Percentiles rank a stretch among this genome's conserved stretches.
phyloP scores from a whole-genome alignment of 1,140 invertebrate species.

The Hyposmocoma kahamanoa region DNA sequence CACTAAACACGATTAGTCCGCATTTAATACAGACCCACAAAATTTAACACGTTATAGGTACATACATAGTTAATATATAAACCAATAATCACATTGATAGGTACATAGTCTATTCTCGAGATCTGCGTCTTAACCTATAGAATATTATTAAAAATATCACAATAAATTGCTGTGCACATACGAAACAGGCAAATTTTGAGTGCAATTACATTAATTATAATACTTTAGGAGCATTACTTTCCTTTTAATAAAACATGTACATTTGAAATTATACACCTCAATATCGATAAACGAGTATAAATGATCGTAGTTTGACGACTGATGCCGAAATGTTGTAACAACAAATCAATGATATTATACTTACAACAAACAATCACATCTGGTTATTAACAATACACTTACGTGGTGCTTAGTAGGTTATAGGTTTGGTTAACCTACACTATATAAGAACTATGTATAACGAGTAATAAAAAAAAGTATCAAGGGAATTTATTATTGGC shows the following conservation, averaged over 20 bases:
- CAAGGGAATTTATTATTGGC: no score
- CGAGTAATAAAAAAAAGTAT: no score
- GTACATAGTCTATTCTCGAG: conserved; percentile 59
- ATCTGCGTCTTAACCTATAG: conserved; percentile 68
- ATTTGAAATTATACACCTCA: not conserved
- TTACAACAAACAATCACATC: not conserved
- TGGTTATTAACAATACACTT: no score
- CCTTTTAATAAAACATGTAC: conserved; percentile 40
- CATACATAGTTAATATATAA: conserved; percentile 41
- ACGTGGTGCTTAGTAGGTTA: no score
- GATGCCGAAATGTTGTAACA: conserved; percentile 12
- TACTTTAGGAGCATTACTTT: conserved; percentile 43
- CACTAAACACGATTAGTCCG: conserved; percentile 27
- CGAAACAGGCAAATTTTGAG: conserved; percentile 72
- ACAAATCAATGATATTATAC: not conserved
- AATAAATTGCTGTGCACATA: conserved; percentile 73
- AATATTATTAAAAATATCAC: conserved; percentile 74
- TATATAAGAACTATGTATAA: no score
- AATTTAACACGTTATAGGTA: conserved; percentile 18
- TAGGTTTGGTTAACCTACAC: no score
- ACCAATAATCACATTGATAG: conserved; percentile 60
- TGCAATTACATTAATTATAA: conserved; percentile 69
- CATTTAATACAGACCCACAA: conserved; percentile 48
- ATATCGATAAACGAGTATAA: conserved; percentile 19
- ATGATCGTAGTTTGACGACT: no score